A percentile compares a stretch with the other conserved stretches of the same genome.
Evolutionary conservation across 2,888 invertebrate species (phyloP).

Genomic region (Nemoura dubitans): DNA sequence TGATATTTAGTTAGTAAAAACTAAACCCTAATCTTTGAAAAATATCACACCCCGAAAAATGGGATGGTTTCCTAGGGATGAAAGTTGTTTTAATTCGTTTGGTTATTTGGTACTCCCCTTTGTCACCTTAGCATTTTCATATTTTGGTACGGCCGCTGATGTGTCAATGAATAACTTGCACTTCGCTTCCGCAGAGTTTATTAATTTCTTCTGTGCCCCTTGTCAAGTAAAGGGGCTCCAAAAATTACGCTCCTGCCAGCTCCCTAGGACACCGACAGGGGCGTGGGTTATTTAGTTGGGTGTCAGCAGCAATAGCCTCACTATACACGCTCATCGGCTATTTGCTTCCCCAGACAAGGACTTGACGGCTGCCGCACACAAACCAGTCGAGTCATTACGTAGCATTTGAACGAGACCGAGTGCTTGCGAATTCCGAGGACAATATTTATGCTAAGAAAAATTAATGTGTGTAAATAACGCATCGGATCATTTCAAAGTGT

Average conservation of each 20-base stretch:
- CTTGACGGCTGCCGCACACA: neutral
- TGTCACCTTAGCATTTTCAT: no score
- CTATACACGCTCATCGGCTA: neutral
- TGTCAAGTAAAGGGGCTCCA: neutral
- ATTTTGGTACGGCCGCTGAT: no score
- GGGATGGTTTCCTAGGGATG: no score
- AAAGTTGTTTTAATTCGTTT: no score
- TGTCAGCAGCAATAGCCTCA: neutral
- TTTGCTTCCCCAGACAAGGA: neutral
- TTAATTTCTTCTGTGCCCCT: neutral
- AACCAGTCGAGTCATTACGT: neutral
- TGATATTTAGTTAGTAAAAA: no score
- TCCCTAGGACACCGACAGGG: neutral
- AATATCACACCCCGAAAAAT: no score
- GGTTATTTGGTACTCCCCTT: no score
- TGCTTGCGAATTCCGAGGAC: neutral
- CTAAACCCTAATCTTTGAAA: no score
- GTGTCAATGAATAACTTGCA: neutral
- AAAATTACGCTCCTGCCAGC: neutral
- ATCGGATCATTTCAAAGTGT: no score
- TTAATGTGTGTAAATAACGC: no score
- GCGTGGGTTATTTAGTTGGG: neutral
- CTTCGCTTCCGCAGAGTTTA: neutral
- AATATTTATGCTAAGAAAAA: neutral
- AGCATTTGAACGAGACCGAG: neutral